Percentiles rank a stretch among this genome's conserved stretches.
Evolutionary conservation across 2,888 invertebrate genomes (phyloP).

Genomic region (Euzetes globulus): DNA sequence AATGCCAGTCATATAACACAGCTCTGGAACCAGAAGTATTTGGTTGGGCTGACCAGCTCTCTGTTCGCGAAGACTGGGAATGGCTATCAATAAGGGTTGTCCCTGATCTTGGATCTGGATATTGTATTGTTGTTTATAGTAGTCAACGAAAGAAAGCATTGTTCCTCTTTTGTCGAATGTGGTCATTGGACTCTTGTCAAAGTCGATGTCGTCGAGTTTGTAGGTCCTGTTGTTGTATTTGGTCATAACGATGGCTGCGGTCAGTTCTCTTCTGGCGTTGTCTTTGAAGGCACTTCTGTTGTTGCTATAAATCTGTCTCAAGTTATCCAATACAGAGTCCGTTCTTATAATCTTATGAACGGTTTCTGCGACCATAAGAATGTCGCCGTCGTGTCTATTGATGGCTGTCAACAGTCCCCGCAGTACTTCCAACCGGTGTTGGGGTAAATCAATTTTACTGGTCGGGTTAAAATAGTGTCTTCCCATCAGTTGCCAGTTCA

Average conservation of each 20-base stretch:
- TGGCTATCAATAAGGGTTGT: constrained; percentile 73
- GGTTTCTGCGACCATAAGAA: constrained; percentile 71
- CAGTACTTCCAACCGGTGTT: constrained; percentile 45
- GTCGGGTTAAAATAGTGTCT: constrained; percentile 45
- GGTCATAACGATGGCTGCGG: constrained; percentile 50
- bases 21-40: constrained; percentile 40
- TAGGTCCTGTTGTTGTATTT: constrained; percentile 53
- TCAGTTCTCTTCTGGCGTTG: constrained; percentile 42
- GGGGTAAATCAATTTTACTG: constrained; percentile 33
- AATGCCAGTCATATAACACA: constrained; percentile 40
- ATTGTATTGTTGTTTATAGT: constrained; percentile 55
- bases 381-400: constrained; percentile 65
- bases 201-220: constrained; percentile 50
- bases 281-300: constrained; percentile 43
- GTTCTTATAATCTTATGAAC: constrained; percentile 73
- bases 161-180: constrained; percentile 38
- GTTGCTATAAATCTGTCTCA: constrained; percentile 8
- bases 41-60: constrained; percentile 53
- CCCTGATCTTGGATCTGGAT: constrained; percentile 56
- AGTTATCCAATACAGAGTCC: constrained; percentile 58
- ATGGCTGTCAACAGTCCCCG: constrained; percentile 62
- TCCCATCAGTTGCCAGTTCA: constrained; percentile 44
- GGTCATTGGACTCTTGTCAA: constrained; percentile 46
- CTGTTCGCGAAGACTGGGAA: constrained; percentile 55
- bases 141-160: constrained; percentile 43